phyloP scores from a whole-genome alignment of 1,140 invertebrate genomes.

The Ridgeia piscesae region DNA sequence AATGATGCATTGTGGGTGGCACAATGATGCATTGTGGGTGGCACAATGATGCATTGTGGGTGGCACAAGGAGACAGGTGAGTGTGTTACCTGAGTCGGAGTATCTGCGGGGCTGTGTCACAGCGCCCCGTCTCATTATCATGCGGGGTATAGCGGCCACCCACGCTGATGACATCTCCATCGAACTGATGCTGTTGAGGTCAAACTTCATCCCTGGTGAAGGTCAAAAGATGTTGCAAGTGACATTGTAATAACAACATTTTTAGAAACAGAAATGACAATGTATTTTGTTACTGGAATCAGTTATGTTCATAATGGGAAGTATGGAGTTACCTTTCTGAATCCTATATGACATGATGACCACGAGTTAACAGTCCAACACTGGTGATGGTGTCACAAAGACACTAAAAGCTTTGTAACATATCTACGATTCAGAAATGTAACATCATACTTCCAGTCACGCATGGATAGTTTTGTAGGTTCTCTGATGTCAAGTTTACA shows the following conservation, averaged over 20 bases:
- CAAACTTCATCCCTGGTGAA: conserved; percentile 72
- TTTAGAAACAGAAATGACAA: no score
- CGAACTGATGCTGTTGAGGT: conserved; percentile 76
- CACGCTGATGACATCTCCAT: conserved; percentile 71
- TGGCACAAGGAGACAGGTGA: background rate
- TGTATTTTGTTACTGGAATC: no score
- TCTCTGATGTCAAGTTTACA: no score
- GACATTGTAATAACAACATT: background rate
- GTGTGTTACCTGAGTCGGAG: conserved; percentile 49
- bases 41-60: background rate
- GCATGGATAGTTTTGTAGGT: no score
- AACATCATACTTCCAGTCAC: no score
- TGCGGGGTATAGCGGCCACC: conserved; percentile 82
- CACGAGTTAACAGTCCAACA: no score
- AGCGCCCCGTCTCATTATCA: conserved; percentile 77
- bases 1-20: background rate
- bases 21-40: background rate
- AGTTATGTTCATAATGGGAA: no score
- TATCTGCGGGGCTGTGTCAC: conserved; percentile 45
- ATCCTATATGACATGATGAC: no score
- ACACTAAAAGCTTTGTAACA: no score
- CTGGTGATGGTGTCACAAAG: no score
- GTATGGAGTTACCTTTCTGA: no score
- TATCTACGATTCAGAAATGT: no score
- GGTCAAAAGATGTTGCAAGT: background rate